phyloP scores from a whole-genome alignment of 1,140 invertebrate species.

The Leptestheria dahalacensis region DNA sequence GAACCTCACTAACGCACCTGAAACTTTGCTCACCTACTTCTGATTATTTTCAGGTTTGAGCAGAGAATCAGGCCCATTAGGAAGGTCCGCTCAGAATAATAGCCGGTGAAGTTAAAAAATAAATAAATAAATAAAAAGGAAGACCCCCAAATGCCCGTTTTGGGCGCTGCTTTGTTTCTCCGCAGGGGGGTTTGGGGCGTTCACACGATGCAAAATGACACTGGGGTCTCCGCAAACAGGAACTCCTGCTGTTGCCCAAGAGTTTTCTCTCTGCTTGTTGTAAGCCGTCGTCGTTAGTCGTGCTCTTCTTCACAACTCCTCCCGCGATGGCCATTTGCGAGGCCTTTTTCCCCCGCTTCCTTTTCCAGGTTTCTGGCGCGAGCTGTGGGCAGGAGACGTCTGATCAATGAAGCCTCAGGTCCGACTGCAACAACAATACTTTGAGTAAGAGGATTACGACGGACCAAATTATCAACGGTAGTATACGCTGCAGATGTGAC shows the following conservation, averaged over 20 bases:
- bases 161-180: background rate
- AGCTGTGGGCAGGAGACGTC: background rate
- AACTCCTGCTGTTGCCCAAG: too few species aligned
- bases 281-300: too few species aligned
- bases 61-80: conserved; percentile 23
- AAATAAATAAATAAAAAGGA: too few species aligned
- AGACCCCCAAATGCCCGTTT: background rate
- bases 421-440: background rate
- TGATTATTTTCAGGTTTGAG: conserved; percentile 18
- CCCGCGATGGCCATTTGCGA: too few species aligned
- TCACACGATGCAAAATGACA: too few species aligned
- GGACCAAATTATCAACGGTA: too few species aligned
- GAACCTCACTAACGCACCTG: conserved; percentile 21
- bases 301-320: too few species aligned
- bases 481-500: too few species aligned
- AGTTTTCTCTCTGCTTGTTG: too few species aligned
- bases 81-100: background rate
- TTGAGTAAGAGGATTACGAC: background rate
- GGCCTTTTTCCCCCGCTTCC: too few species aligned
- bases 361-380: too few species aligned
- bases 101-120: background rate
- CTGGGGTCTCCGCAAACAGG: too few species aligned
- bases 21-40: conserved; percentile 24
- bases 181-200: background rate
- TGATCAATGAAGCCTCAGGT: background rate